These are phyloP conservation scores for Holcopasites calliopsidis DNA, from an alignment of 1,140 invertebrate genomes.

Conservation along the genomic window DNA sequence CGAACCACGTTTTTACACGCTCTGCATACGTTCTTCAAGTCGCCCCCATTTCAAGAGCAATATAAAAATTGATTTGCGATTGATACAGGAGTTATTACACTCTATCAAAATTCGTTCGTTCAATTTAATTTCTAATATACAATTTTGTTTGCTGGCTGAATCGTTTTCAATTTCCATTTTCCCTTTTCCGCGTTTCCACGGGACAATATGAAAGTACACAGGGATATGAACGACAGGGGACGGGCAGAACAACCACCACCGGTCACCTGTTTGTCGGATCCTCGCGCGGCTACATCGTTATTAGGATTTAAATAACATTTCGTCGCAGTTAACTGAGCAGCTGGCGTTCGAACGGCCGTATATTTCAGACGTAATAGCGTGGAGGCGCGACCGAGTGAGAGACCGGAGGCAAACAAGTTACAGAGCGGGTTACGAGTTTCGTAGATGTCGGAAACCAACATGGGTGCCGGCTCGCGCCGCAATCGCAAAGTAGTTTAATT, in stretches of 20 bases:
- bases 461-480: slow-evolving; percentile 57
- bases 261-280: neutral
- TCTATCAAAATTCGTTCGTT: neutral
- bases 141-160: neutral
- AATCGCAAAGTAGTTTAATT: slow-evolving; percentile 73
- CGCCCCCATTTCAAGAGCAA: too few relatives aligned
- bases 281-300: slow-evolving; percentile 43
- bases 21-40: too few relatives aligned
- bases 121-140: slow-evolving; percentile 16
- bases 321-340: slow-evolving; percentile 56
- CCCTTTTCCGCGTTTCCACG: neutral
- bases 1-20: too few relatives aligned
- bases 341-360: slow-evolving; percentile 52
- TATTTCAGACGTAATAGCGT: slow-evolving; percentile 62
- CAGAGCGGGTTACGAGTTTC: slow-evolving; percentile 61
- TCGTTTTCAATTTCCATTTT: neutral
- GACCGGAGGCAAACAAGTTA: slow-evolving; percentile 59
- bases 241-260: neutral
- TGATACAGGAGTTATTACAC: too few relatives aligned
- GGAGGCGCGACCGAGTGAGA: slow-evolving; percentile 51
- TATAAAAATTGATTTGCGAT: too few relatives aligned
- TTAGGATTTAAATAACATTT: slow-evolving; percentile 61
- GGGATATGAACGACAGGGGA: slow-evolving; percentile 10
- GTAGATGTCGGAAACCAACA: slow-evolving; percentile 61
- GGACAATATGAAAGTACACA: slow-evolving; percentile 7